Evolutionary conservation across 1,140 invertebrate genomes (phyloP), one percentile per base, ranked within the genome.

Genomic region (Trichomalopsis sarcophagae): DNA sequence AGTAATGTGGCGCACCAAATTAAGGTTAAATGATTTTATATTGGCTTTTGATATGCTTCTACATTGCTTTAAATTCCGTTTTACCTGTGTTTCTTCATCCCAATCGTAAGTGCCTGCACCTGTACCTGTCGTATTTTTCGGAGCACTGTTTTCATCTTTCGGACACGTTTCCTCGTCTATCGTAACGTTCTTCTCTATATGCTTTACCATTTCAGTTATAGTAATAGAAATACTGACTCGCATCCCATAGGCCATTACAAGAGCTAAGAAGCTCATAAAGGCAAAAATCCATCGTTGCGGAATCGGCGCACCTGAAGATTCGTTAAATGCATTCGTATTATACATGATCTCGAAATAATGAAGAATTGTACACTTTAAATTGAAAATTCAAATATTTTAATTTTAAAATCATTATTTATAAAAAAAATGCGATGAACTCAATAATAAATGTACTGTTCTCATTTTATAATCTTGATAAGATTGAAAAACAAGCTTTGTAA

Each of bases 221-320:
- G 97, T 97, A 33, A 98, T 95, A 86, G 97, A 98, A 7, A 99
- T 94, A 89, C 97, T 97, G 1, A 98, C 96, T 36, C 98, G 94
- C 96, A 98, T 97, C 13, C 97, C 96, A 90, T 98, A 98, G 6
- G 98, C 96, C 90, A 97, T 97, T 23, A 96, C 95, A 30, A 98
- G 95, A 23, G 96, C 97, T 86, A 97, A 91, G 90, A 98, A 98
- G 33, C 97, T 97, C 95, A 98, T 96, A 9, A 98, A 92, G 1
- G 96, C 96, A 89, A 98, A 94, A 73, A 97, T 94, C 93, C 96
- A 96, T 92, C 96, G 90, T 90, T 97, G 96, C 2, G 96, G 95
- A 89, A 96, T 94, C 71, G 95, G 88, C 87, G 95, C 95, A 92
- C 94, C 95, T 96, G 47, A 10, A 77, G 27, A 78, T 78, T 71